These are phyloP conservation scores for Heterotis niloticus DNA, from an alignment of 2,113 vertebrate species.

Conservation along the genomic window DNA sequence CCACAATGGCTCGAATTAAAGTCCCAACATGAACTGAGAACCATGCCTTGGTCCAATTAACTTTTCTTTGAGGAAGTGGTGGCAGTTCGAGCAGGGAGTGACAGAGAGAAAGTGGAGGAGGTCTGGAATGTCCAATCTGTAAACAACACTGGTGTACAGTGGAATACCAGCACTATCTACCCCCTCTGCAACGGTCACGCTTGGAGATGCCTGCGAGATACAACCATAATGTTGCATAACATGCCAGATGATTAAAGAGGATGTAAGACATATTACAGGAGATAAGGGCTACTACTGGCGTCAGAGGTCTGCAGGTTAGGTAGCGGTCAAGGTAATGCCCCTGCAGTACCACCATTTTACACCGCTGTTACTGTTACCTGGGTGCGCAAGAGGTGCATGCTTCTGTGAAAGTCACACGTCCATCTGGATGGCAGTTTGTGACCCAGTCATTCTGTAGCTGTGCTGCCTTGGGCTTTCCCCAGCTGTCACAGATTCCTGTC, in stretches of 20 bases:
- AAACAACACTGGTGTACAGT: constrained; percentile 25
- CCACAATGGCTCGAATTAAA: constrained; percentile 9
- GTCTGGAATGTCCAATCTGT: constrained; percentile 29
- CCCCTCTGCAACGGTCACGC: constrained; percentile 12
- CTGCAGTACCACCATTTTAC: constrained; percentile 2
- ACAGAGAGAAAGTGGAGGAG: background rate
- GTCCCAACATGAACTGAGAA: background rate
- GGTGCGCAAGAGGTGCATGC: background rate
- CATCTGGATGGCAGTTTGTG: background rate
- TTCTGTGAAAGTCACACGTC: background rate
- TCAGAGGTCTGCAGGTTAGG: background rate
- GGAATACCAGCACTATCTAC: constrained; percentile 27
- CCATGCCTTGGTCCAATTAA: background rate
- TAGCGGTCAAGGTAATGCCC: constrained; percentile 3
- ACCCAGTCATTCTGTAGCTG: background rate
- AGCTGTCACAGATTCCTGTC: background rate
- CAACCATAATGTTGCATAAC: constrained; percentile 11
- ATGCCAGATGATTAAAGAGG: constrained; percentile 23
- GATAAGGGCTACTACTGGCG: constrained; percentile 22
- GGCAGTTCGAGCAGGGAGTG: background rate
- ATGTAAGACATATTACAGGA: constrained; percentile 26
- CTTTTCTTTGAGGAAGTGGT: constrained; percentile 9
- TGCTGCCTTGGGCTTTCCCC: background rate
- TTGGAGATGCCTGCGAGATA: constrained; percentile 31
- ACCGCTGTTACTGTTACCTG: background rate